These are phyloP conservation scores for Alloscopus bannaensis DNA, from an alignment of 2,888 invertebrate genomes.

Conservation along the genomic window DNA sequence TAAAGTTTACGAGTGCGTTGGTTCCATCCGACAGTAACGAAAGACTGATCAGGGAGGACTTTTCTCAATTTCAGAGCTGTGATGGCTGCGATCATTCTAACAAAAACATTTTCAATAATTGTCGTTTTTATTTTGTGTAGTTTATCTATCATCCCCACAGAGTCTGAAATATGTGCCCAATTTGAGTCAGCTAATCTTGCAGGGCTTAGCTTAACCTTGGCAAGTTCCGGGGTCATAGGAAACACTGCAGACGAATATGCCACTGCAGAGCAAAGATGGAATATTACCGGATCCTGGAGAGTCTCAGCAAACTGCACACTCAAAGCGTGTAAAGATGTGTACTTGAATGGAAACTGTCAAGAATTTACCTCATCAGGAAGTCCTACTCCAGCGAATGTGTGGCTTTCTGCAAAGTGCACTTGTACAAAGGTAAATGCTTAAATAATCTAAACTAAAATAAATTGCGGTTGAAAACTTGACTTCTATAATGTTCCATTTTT, in stretches of 20 bases:
- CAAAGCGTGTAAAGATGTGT: not conserved
- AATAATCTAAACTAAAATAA: not conserved
- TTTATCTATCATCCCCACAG: too few relatives aligned
- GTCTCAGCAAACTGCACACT: not conserved
- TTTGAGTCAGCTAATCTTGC: not conserved
- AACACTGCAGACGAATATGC: slow-evolving; percentile 21
- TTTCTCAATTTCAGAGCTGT: not conserved
- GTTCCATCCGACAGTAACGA: too few relatives aligned
- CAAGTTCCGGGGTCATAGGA: not conserved
- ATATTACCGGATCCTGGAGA: not conserved
- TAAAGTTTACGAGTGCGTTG: too few relatives aligned
- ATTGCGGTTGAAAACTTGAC: not conserved
- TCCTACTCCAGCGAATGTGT: not conserved
- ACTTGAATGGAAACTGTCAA: not conserved
- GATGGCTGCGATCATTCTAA: too few relatives aligned
- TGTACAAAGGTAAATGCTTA: not conserved
- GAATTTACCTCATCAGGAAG: not conserved
- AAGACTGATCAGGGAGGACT: not conserved
- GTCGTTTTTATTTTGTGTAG: too few relatives aligned
- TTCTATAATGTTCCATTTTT: not conserved
- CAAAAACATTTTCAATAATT: too few relatives aligned
- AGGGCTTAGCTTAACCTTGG: not conserved
- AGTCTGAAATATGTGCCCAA: slow-evolving; percentile 9
- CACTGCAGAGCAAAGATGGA: slow-evolving; percentile 7
- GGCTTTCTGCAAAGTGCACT: slow-evolving; percentile 3